Conservation (phyloP, 2,888 invertebrate species). For the Lacanobia wlatinum region DNA sequence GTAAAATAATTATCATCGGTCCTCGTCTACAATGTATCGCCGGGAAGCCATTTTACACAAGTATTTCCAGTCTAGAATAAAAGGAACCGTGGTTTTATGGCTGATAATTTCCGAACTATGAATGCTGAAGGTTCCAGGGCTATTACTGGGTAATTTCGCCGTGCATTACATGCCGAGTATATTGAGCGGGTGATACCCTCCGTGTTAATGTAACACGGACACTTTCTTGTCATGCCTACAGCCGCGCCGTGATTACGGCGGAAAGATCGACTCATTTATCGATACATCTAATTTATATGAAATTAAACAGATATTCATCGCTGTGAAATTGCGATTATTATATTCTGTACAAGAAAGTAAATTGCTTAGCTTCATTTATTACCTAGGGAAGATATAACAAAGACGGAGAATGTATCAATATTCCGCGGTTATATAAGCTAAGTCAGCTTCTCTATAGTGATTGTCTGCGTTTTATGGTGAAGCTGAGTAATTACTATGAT, state of each 20-base stretch:
- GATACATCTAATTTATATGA: conserved; percentile 68
- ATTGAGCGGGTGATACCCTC: conserved; percentile 81
- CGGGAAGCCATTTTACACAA: conserved; percentile 79
- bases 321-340: conserved; percentile 61
- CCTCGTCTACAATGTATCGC: conserved; percentile 73
- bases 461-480: neutral
- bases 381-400: conserved; percentile 56
- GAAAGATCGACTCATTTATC: conserved; percentile 71
- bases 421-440: conserved; percentile 6
- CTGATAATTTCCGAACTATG: conserved; percentile 90
- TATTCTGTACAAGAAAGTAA: conserved; percentile 53
- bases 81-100: conserved; percentile 86
- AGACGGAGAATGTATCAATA: conserved; percentile 50
- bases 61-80: conserved; percentile 84
- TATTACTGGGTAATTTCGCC: conserved; percentile 88
- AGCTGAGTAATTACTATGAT: neutral
- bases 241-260: conserved; percentile 76
- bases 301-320: conserved; percentile 63
- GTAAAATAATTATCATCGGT: conserved; percentile 75
- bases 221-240: conserved; percentile 81
- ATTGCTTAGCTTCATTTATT: conserved; percentile 50
- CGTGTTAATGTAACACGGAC: conserved; percentile 85
- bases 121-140: conserved; percentile 85
- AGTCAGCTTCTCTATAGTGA: neutral
- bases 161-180: conserved; percentile 83